A percentile compares a stretch with the other conserved stretches of the same genome.
phyloP scores from a whole-genome alignment of 2,113 vertebrate genomes.

The Etia nguti region DNA sequence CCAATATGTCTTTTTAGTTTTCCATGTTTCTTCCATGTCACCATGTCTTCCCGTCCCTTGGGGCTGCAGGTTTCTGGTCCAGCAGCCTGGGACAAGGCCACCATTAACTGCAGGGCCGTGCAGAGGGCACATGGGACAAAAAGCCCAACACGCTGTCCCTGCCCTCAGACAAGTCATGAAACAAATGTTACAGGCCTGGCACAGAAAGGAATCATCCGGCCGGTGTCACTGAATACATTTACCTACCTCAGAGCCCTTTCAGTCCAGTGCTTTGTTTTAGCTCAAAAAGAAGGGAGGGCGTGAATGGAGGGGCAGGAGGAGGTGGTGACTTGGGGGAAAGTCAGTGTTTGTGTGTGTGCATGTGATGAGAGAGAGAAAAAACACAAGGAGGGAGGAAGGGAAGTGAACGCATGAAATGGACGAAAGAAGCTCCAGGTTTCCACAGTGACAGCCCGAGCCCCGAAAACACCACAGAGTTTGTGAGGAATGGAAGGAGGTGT shows the following conservation, averaged over 20 bases:
- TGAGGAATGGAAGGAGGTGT: constrained; percentile 22
- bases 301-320: constrained; percentile 77
- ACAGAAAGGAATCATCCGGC: constrained; percentile 98
- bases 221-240: constrained; percentile 98
- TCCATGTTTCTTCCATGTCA: constrained; percentile 32
- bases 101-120: constrained; percentile 92
- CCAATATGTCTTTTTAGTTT: not conserved
- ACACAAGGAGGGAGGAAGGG: constrained; percentile 72
- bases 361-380: constrained; percentile 19
- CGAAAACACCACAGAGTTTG: constrained; percentile 66
- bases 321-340: constrained; percentile 44
- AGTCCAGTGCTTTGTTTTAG: constrained; percentile 77
- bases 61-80: constrained; percentile 88
- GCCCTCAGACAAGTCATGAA: constrained; percentile 96
- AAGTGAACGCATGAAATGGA: constrained; percentile 58
- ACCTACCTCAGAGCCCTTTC: constrained; percentile 97
- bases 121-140: constrained; percentile 88
- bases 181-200: constrained; percentile 91
- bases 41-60: constrained; percentile 44
- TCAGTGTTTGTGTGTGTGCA: constrained; percentile 26
- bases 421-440: constrained; percentile 72
- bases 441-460: constrained; percentile 78
- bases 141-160: constrained; percentile 83
- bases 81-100: constrained; percentile 85
- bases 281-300: constrained; percentile 68